Evolutionary conservation across 2,888 invertebrate genomes (phyloP), one percentile per base, ranked within the genome.

Genomic region (Diarsia brunnea): DNA sequence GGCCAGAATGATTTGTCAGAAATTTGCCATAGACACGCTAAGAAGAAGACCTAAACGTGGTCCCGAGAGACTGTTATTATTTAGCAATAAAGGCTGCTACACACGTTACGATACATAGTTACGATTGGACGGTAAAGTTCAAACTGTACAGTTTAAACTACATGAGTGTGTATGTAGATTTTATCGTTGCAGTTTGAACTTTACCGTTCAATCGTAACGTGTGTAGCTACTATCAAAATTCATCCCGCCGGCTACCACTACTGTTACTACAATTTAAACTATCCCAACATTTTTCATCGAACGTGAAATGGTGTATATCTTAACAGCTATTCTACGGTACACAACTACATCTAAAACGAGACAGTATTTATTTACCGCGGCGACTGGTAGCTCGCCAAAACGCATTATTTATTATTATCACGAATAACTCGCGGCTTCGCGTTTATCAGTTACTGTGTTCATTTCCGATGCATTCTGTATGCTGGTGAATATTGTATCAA

Each of bases 391-490:
- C 19, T 58, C 16, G 79, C 81, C 85, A 87, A 84, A 73, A 82
- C 74, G 70, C 55, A 72, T 85, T 78, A 87, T 88, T 86, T 88
- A 87, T 88, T 84, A 81, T 77, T 65, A 81, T 74, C 78, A 60
- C 69, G 38, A 66, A 67, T 75, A 78, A 63, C 74, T 78, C 64
- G 27, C 10, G 21, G 70, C 21, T 74, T 58, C 55, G 4, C 19
- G 38, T 73, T 69, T 75, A 82, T 75, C 81, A 81, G 49, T 66
- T 45, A 45, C 31, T 49, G 31, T 63, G 68, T 71, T 65, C 68
- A 69, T 84, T 79, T 79, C 74, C 60, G 38, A 78, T 82, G 73
- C 55, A 19, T 45, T 45, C 31, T 75, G 10, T 11, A 24, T 75
- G 43, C 51, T 67, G 31, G 21, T 27, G 51, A 58, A 63, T n/a